A percentile compares a stretch with the other conserved stretches of the same genome.
Conservation (phyloP, 2,888 invertebrate genomes). For the Drosophila flavopinicola region DNA sequence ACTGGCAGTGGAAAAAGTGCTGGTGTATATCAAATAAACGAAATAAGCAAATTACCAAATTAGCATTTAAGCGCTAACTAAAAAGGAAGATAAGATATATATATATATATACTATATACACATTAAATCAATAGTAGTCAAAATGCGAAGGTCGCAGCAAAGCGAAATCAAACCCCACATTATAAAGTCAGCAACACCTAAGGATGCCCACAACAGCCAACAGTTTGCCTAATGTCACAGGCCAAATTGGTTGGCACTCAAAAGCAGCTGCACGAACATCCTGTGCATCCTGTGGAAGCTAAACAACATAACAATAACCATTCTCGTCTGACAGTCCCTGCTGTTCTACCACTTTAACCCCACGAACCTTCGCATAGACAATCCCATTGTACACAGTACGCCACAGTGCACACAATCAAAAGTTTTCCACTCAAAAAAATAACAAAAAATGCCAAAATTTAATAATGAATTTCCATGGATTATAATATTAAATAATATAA, state of each 20-base stretch:
- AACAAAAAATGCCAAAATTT: no score
- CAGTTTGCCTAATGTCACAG: conserved; percentile 63
- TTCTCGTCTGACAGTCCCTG: conserved; percentile 37
- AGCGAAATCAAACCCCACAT: conserved; percentile 44
- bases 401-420: not conserved
- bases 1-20: conserved; percentile 12
- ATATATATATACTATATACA: no score
- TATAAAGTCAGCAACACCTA: conserved; percentile 25
- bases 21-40: conserved; percentile 21
- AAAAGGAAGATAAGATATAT: not conserved
- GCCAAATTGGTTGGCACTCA: conserved; percentile 60
- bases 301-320: conserved; percentile 63
- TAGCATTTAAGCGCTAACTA: conserved; percentile 20
- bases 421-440: no score
- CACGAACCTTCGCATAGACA: conserved; percentile 26
- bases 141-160: conserved; percentile 21
- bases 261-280: conserved; percentile 72
- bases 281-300: conserved; percentile 66
- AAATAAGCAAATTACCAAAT: conserved; percentile 35
- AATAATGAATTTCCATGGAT: no score
- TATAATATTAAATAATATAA: no score
- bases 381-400: not conserved
- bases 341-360: conserved; percentile 28
- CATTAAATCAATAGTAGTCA: conserved; percentile 25
- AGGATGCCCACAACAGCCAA: conserved; percentile 38